A percentile compares a stretch with the other conserved stretches of the same genome.
These are phyloP conservation scores for Hapalemur alaotrensis DNA, from an alignment of 2,797 vertebrate genomes.

Conservation along the genomic window DNA sequence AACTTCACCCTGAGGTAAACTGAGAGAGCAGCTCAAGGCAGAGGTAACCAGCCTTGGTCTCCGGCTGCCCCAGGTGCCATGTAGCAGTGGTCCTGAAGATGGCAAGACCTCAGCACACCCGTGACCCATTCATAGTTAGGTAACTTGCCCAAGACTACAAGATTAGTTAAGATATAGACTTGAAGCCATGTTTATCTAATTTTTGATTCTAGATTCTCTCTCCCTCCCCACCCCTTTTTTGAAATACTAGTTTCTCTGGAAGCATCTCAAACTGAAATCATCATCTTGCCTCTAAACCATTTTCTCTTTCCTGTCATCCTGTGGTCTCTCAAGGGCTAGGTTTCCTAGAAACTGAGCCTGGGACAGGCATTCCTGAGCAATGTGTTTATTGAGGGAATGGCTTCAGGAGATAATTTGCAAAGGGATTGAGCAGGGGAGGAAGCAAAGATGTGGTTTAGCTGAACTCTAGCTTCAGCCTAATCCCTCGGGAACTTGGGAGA, in stretches of 20 bases:
- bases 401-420: background rate
- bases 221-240: background rate
- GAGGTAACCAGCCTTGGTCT: background rate
- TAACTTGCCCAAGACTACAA: background rate
- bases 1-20: background rate
- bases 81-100: background rate
- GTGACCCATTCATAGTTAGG: background rate
- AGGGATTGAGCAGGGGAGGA: background rate
- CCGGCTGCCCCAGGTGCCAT: background rate
- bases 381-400: background rate
- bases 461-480: background rate
- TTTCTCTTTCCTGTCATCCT: background rate
- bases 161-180: background rate
- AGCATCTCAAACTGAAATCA: background rate
- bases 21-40: background rate
- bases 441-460: background rate
- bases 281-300: background rate
- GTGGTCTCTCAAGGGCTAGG: background rate
- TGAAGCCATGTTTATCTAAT: background rate
- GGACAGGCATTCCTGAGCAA: background rate
- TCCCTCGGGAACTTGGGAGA: background rate
- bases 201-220: background rate
- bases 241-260: background rate
- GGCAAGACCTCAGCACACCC: background rate
- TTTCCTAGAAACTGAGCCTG: background rate